phyloP scores from a whole-genome alignment of 2,797 vertebrate genomes.

The Coluber constrictor region DNA sequence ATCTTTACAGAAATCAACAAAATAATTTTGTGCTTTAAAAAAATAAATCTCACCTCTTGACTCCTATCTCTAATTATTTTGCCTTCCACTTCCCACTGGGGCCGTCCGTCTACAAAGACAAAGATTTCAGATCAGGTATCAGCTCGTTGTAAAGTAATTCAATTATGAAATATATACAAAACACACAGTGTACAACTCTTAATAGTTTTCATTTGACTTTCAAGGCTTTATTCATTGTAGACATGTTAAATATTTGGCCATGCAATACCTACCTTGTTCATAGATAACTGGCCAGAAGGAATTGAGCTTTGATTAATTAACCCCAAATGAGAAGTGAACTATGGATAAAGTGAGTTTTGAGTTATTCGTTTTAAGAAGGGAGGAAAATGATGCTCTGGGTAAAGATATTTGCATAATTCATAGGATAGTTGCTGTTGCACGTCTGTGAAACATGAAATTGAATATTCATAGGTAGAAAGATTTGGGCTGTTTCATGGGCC shows the following conservation, averaged over 20 bases:
- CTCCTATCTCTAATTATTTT: conserved; percentile 92
- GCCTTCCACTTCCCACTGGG: conserved; percentile 97
- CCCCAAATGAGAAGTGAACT: not conserved
- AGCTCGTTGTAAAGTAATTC: not conserved
- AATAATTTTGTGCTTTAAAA: conserved; percentile 31
- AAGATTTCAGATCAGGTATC: conserved; percentile 16
- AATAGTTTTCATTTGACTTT: not conserved
- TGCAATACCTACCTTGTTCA: not conserved
- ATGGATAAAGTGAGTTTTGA: not conserved
- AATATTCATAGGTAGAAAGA: not conserved
- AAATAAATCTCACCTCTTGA: conserved; percentile 84
- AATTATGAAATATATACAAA: not conserved
- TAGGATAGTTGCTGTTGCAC: not conserved
- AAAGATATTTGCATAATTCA: not conserved
- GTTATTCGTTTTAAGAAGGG: not conserved
- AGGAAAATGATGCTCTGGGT: not conserved
- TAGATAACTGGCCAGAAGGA: not conserved
- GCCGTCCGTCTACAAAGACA: conserved; percentile 86
- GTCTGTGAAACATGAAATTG: too few species aligned
- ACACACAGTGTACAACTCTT: not conserved
- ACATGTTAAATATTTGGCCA: not conserved
- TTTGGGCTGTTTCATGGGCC: not conserved
- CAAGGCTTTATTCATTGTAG: not conserved
- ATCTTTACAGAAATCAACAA: conserved; percentile 20
- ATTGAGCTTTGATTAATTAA: not conserved